phyloP scores from a whole-genome alignment of 92 coral and sea anemone genomes.

The Diadumene lineata region DNA sequence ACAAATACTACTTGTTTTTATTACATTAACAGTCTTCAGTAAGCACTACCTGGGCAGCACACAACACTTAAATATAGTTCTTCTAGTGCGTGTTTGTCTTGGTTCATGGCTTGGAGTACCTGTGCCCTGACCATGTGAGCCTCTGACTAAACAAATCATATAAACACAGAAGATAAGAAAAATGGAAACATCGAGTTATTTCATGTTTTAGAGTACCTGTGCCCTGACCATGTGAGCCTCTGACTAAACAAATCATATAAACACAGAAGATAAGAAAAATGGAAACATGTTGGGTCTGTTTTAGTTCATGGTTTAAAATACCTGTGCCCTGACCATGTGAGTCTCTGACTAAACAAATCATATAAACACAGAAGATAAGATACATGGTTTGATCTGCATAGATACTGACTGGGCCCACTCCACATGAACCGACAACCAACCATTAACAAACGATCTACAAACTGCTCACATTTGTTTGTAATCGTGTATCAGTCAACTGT shows the following conservation, averaged over 20 bases:
- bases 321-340: slow-evolving; percentile 4
- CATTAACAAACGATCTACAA: no score
- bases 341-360: background rate
- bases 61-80: slow-evolving; percentile 22
- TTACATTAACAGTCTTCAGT: background rate
- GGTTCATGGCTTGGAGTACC: background rate
- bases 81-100: slow-evolving; percentile 19
- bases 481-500: no score
- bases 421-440: no score
- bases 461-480: no score
- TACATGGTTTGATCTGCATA: background rate
- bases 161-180: background rate
- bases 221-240: slow-evolving; percentile 18
- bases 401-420: no score
- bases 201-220: background rate
- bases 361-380: background rate
- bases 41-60: slow-evolving; percentile 13
- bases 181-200: background rate
- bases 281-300: background rate
- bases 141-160: background rate
- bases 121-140: slow-evolving; percentile 12
- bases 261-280: background rate
- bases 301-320: slow-evolving; percentile 1
- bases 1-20: background rate
- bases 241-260: background rate